Base-by-base conservation (phyloP, 2,113 vertebrate genomes). In the Connochaetes taurinus region DNA sequence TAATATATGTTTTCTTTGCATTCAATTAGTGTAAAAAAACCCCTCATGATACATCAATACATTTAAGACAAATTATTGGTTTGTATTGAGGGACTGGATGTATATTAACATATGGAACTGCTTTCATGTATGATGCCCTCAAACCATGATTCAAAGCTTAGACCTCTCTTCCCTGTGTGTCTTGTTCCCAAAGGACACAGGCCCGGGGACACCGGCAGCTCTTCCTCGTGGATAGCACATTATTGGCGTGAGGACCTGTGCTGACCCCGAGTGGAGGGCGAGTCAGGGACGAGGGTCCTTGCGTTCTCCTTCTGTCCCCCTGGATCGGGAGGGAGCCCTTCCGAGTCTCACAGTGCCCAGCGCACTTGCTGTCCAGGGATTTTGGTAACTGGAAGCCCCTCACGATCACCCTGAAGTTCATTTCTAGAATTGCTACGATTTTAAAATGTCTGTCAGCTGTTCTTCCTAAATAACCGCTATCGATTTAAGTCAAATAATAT, bases 261-360 rank as follows among this genome's bases (percentile, higher is more conserved):
- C 10, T 1, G 1, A 19, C 9, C 2, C 2, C 1, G 0, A 6
- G 7, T 17, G 36, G 17, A 36, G 13, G 1, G n/a, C 21, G 8
- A 31, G 5, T 11, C 17, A 25, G 43, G 4, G 36, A 45, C 8
- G 12, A 23, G 11, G 1, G 19, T 36, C 16, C 3, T 11, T 7
- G 2, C 6, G 0, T 10, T 45, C 60, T 62, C 36, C 86, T 67
- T 3, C 53, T 21, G 45, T 33, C 80, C 31, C 7, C 1, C 1
- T n/a, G 53, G 71, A 23, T 1, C 9, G 6, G 5, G 45, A 83
- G 27, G 40, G 13, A 58, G 6, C 31, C 47, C 31, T 31, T 5
- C 47, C 0, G 1, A 6, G 17, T 4, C 47, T 7, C 17, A 19
- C 43, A 12, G 9, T 9, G 45, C 52, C 9, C 0, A 1, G 53